Evolutionary conservation across 2,888 invertebrate genomes (phyloP).

Genomic region (Plebejus anna): DNA sequence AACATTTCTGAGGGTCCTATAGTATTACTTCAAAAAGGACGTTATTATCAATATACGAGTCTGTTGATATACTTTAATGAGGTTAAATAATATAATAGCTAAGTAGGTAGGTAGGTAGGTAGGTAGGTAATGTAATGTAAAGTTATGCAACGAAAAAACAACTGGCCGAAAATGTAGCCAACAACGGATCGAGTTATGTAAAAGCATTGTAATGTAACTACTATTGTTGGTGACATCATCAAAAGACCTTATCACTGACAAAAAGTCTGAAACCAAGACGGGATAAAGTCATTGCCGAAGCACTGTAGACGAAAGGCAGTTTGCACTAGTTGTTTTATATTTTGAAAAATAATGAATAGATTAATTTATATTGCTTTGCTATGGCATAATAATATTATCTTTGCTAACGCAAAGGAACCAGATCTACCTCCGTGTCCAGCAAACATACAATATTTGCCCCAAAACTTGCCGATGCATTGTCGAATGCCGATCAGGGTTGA

Average conservation of each 20-base stretch:
- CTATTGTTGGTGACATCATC: neutral
- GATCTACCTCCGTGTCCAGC: constrained; percentile 64
- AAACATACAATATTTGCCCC: constrained; percentile 60
- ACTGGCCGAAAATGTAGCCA: neutral
- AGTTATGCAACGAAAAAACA: neutral
- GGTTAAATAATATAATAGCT: too few species aligned
- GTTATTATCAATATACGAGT: too few species aligned
- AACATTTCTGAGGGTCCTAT: too few species aligned
- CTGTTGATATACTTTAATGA: too few species aligned
- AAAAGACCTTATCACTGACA: neutral
- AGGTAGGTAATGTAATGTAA: too few species aligned
- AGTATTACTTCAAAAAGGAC: too few species aligned
- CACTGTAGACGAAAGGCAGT: neutral
- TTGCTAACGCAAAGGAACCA: constrained; percentile 43
- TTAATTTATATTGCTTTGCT: neutral
- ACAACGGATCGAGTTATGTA: constrained; percentile 32
- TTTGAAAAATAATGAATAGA: neutral
- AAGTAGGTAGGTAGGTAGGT: too few species aligned
- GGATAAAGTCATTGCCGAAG: neutral
- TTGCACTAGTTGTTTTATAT: neutral
- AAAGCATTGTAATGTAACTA: constrained; percentile 21
- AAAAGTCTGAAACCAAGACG: neutral
- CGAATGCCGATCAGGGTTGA: constrained; percentile 53
- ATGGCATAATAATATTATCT: too few species aligned
- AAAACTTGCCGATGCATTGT: constrained; percentile 69